Evolutionary conservation across 2,113 vertebrate genomes (phyloP).

Genomic region (Syrmaticus mikado): DNA sequence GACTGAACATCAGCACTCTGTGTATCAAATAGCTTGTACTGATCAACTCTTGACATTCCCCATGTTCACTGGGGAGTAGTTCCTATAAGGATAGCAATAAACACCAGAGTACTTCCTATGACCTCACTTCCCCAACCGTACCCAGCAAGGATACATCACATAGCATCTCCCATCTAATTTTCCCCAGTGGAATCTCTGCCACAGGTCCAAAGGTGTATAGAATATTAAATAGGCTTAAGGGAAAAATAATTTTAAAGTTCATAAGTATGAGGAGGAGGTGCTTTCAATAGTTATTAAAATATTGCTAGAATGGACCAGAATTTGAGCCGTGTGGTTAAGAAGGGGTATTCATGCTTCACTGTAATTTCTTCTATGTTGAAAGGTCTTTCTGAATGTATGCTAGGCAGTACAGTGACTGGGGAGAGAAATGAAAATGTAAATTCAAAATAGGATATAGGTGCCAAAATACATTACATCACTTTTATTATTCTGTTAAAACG

Average conservation of each 20-base stretch:
- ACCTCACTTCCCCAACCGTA: fast-evolving
- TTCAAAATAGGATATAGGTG: neutral
- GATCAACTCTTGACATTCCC: neutral
- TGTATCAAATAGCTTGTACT: neutral
- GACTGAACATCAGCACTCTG: neutral
- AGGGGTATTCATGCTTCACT: neutral
- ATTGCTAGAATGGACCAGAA: neutral
- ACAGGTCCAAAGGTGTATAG: neutral
- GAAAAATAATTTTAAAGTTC: neutral
- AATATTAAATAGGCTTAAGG: neutral
- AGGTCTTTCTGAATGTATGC: neutral
- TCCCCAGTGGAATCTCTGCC: neutral
- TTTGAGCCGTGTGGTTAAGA: neutral
- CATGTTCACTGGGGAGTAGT: neutral
- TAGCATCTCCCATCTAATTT: neutral
- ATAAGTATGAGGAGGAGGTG: neutral
- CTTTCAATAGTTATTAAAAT: neutral
- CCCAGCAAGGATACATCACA: neutral
- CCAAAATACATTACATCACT: neutral
- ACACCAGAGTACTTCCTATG: neutral
- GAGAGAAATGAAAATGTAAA: neutral
- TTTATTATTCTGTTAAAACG: neutral
- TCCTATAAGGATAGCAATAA: neutral
- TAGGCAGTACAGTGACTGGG: neutral
- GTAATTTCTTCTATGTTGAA: neutral